phyloP scores from a whole-genome alignment of 1,140 invertebrate species.

The Drosophila mayri region DNA sequence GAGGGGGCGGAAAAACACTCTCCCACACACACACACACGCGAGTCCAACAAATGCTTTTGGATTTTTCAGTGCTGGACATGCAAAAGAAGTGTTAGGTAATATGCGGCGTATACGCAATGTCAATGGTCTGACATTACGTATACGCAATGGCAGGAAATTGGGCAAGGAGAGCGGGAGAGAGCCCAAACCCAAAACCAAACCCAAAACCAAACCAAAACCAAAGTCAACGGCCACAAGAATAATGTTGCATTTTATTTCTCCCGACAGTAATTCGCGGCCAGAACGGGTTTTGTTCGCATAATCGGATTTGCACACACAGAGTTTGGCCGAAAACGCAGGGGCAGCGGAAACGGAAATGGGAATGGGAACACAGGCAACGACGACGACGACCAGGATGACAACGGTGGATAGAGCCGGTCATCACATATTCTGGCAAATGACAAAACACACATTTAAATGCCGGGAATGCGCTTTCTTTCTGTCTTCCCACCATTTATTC shows the following conservation, averaged over 20 bases:
- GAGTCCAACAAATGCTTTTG: no score
- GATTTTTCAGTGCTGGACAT: conserved; percentile 27
- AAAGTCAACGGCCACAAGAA: conserved; percentile 74
- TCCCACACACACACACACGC: no score
- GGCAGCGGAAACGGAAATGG: not conserved
- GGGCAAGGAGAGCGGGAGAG: not conserved
- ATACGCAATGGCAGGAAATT: not conserved
- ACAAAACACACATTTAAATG: conserved; percentile 49
- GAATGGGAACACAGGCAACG: not conserved
- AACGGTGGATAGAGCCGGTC: conserved; percentile 7
- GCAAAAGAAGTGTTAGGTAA: conserved; percentile 52
- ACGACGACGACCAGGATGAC: not conserved
- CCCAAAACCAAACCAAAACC: conserved; percentile 26
- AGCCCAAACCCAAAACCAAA: conserved; percentile 8
- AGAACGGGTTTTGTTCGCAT: conserved; percentile 72
- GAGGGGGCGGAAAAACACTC: not conserved
- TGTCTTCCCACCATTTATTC: conserved; percentile 23
- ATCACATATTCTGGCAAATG: conserved; percentile 42
- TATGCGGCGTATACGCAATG: conserved; percentile 66
- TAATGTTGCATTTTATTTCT: conserved; percentile 82
- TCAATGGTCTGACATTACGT: not conserved
- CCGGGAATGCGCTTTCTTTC: conserved; percentile 43
- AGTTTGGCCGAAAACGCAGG: conserved; percentile 8
- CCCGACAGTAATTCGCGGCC: conserved; percentile 76
- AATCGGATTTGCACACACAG: conserved; percentile 69